Conservation (phyloP, 2,797 vertebrate species). For the Babyrousa celebensis region DNA sequence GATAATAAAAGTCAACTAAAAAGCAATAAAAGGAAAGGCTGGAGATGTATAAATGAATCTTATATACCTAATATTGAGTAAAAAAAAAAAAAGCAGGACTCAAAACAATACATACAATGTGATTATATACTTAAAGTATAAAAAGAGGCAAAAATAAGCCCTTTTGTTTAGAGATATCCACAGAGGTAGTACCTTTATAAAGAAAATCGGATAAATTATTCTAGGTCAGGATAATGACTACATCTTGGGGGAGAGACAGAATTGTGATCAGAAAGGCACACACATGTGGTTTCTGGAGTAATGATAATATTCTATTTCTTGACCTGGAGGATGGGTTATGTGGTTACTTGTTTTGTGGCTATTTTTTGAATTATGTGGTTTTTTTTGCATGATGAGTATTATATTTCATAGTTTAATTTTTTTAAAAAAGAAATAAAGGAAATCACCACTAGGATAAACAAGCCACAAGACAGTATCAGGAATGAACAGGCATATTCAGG, state of each 20-base stretch:
- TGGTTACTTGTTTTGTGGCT: slow-evolving; percentile 21
- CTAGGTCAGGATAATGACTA: background rate
- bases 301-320: slow-evolving; percentile 41
- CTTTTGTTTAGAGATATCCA: background rate
- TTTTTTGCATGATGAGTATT: background rate
- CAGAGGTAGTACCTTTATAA: background rate
- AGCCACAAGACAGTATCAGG: background rate
- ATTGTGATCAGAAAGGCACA: background rate
- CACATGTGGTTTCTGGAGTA: background rate
- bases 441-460: background rate
- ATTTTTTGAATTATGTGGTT: background rate
- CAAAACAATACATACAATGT: background rate
- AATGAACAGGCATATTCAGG: slow-evolving; percentile 4
- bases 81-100: background rate
- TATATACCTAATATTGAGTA: background rate
- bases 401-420: background rate
- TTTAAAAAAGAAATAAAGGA: background rate
- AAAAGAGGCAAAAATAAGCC: slow-evolving; percentile 17
- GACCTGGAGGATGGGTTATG: background rate
- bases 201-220: background rate
- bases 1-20: slow-evolving; percentile 5
- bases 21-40: slow-evolving; percentile 35
- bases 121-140: slow-evolving; percentile 30
- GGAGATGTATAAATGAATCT: slow-evolving; percentile 2
- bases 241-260: background rate